Evolutionary conservation across 2,888 invertebrate species (phyloP), one percentile per base, ranked within the genome.

Genomic region (Drosophila acutilabella): DNA sequence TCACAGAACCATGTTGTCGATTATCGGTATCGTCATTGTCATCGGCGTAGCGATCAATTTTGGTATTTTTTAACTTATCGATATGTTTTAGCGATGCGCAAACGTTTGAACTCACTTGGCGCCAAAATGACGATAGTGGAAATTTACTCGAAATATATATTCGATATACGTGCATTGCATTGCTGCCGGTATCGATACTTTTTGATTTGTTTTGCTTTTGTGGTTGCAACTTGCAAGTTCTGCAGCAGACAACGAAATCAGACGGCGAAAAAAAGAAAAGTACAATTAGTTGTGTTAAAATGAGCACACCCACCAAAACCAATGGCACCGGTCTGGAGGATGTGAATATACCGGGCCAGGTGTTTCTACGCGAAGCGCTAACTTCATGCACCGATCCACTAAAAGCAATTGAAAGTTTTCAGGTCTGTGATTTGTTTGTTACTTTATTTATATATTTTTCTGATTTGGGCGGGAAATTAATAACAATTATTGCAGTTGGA

Each of bases 341-440:
- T 74, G 95, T 97, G 2, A 97, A 97, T 13, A 96, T 98, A 71
- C 96, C 97, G 0, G 98, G 97, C 0, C 96, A 97, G 89, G 94
- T 95, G 14, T 96, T 94, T 91, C 93, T 98, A n/a, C 93, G 96
- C 57, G 98, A 98, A 92, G 97, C 98, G 13, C 93, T 99, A 14
- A 98, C 98, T 13, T 98, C 97, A 88, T 98, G 98, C 91, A 97
- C 98, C 0, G 98, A 99, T 93, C 99, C 99, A 13, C 92, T 99
- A 44, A 98, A 98, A 93, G 98, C 99, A 14, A 99, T 99, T 75
- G 98, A 98, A 94, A 98, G 98, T 92, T 99, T 99, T 18, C 92
- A 97, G 44, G 54, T 54, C 8, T 11, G 38, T 23, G 38, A 23
- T 52, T 14, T 18, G 41, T 26, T 3, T 6, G 2, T 16, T 16